phyloP scores from a whole-genome alignment of 30 jellyfish, hydroid and myxozoan genomes.

The Aurelia sp. region DNA sequence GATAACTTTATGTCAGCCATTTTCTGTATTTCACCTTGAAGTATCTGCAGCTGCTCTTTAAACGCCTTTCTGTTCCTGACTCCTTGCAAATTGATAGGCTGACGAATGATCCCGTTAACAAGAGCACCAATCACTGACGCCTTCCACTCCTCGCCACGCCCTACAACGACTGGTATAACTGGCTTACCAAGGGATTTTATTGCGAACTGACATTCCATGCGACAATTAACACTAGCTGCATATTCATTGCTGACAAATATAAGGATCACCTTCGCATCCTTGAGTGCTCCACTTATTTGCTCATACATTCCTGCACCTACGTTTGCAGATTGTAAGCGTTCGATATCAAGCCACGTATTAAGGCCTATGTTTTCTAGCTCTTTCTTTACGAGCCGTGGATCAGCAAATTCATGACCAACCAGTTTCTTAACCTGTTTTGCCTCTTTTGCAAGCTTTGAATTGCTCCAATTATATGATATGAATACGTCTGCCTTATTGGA shows the following conservation, averaged over 20 bases:
- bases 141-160: constrained; percentile 73
- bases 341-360: constrained; percentile 72
- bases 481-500: constrained; percentile 51
- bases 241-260: constrained; percentile 75
- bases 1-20: neutral
- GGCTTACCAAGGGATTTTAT: constrained; percentile 77
- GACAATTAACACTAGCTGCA: constrained; percentile 83
- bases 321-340: constrained; percentile 61
- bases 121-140: constrained; percentile 80
- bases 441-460: constrained; percentile 53
- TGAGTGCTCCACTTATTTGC: constrained; percentile 66
- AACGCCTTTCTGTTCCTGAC: neutral
- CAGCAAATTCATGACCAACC: constrained; percentile 68
- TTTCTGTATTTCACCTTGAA: constrained; percentile 10
- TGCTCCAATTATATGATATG: constrained; percentile 74
- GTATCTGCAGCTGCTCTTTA: constrained; percentile 10
- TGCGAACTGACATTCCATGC: constrained; percentile 90
- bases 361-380: constrained; percentile 58
- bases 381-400: constrained; percentile 67
- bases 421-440: constrained; percentile 29
- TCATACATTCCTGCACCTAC: constrained; percentile 73
- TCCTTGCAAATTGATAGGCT: constrained; percentile 59
- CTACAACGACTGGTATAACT: constrained; percentile 83
- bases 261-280: constrained; percentile 64
- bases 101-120: constrained; percentile 27